These are phyloP conservation scores for Heliocidaris tuberculata DNA, from an alignment of 35 echinoderm and acorn worm genomes.

Conservation along the genomic window DNA sequence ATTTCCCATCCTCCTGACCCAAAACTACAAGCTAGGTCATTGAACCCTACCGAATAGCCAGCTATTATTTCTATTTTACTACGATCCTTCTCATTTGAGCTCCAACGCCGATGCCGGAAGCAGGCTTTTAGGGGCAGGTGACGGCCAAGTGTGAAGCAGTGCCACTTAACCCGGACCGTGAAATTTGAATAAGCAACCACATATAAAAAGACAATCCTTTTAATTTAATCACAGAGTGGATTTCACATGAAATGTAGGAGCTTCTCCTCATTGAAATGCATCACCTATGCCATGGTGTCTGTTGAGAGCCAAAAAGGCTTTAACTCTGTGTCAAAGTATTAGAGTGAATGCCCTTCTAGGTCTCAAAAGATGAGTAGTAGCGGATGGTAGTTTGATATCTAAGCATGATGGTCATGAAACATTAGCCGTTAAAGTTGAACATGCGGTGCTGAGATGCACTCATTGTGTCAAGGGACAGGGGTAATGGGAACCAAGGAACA, in stretches of 20 bases:
- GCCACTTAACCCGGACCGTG: neutral
- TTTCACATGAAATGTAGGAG: neutral
- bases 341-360: no score
- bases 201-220: neutral
- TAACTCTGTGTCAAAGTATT: no score
- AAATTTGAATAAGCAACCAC: constrained; percentile 4
- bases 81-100: neutral
- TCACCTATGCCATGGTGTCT: neutral
- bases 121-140: neutral
- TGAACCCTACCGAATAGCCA: neutral
- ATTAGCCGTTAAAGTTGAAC: neutral
- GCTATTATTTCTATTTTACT: neutral
- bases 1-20: neutral
- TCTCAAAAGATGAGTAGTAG: neutral
- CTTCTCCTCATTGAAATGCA: neutral
- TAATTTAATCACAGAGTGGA: neutral
- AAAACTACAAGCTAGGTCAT: neutral
- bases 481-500: neutral
- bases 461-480: neutral
- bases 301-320: no score
- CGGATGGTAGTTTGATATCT: neutral
- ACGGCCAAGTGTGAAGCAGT: neutral
- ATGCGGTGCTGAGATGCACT: neutral
- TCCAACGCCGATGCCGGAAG: neutral
- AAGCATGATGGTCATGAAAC: constrained; percentile 10